These are phyloP conservation scores for Peromyscus polionotus DNA, from an alignment of 2,113 vertebrate genomes.

Conservation along the genomic window DNA sequence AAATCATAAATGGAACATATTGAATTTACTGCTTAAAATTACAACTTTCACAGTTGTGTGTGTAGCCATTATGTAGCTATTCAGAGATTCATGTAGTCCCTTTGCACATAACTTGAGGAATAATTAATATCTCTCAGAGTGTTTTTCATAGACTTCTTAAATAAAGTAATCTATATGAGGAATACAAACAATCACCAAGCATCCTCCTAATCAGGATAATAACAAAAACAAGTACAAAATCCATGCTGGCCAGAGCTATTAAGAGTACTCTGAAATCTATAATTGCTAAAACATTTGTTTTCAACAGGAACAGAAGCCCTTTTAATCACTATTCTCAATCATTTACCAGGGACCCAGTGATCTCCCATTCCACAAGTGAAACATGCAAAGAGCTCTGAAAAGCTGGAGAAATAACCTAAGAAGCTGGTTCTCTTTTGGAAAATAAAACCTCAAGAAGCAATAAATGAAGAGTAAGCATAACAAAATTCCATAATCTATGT, in stretches of 20 bases:
- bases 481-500: neutral
- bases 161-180: slow-evolving; percentile 16
- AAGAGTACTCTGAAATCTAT: slow-evolving; percentile 40
- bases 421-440: neutral
- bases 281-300: slow-evolving; percentile 57
- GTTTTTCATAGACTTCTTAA: slow-evolving; percentile 55
- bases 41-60: slow-evolving; percentile 10
- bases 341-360: slow-evolving; percentile 43
- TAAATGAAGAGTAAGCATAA: neutral
- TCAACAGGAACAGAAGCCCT: neutral
- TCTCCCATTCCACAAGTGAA: slow-evolving; percentile 19
- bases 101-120: slow-evolving; percentile 33
- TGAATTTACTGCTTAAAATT: slow-evolving; percentile 37
- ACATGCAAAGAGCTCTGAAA: neutral
- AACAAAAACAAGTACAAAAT: slow-evolving; percentile 63
- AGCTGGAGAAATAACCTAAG: neutral
- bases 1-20: neutral
- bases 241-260: slow-evolving; percentile 58
- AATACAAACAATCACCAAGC: slow-evolving; percentile 2
- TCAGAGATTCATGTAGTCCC: neutral
- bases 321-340: slow-evolving; percentile 46
- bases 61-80: neutral
- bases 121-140: slow-evolving; percentile 57
- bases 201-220: slow-evolving; percentile 57
- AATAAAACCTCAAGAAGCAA: neutral